Evolutionary conservation across 92 coral and sea anemone species (phyloP), one percentile per base, ranked within the genome.

Genomic region (Porites cylindrica): DNA sequence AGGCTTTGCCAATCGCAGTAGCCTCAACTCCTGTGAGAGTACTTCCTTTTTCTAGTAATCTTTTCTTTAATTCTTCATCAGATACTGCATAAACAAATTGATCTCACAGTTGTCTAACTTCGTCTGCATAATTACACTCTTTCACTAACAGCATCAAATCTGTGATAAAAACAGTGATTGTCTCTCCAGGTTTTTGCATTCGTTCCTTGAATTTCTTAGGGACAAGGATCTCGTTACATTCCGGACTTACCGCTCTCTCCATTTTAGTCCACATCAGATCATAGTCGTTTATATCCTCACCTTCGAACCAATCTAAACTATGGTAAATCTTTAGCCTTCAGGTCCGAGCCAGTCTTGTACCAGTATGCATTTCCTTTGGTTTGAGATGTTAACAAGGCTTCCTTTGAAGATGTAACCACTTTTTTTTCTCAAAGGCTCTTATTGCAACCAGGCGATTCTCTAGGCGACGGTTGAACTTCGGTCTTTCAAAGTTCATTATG

Each of bases 281-380:
- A 38, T 38, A 38, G 47, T 38, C 47, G 50, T 81, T 82, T 70
- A 82, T 68, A 65, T 81, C 70, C 72, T 82, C 66, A 18, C 32
- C 75, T 12, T 84, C 88, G 59, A n/a, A 74, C 82, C 88, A 75
- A 75, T 66, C 82, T 29, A n/a, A 77, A 77, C 81, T 77, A 53
- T 59, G 70, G 47, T 62, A 84, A 74, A 84, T 84, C 82, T 61
- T 84, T 62, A 51, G 47, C 7, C 47, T 38, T 38, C 47, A 38
- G 47, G 47, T 38, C 47, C 47, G 47, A 38, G 47, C 47, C 66
- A 75, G n/a, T 75, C 79, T 83, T 83, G 88, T 53, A 83, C 80
- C 80, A 60, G 47, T 13, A 83, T 32, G 56, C 79, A 70, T 61
- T 72, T 82, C 23, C 59, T 56, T 23, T 80, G 76, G 62, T 80